These are phyloP conservation scores for Notocelia uddmanniana DNA, from an alignment of 2,888 invertebrate genomes.

Conservation along the genomic window DNA sequence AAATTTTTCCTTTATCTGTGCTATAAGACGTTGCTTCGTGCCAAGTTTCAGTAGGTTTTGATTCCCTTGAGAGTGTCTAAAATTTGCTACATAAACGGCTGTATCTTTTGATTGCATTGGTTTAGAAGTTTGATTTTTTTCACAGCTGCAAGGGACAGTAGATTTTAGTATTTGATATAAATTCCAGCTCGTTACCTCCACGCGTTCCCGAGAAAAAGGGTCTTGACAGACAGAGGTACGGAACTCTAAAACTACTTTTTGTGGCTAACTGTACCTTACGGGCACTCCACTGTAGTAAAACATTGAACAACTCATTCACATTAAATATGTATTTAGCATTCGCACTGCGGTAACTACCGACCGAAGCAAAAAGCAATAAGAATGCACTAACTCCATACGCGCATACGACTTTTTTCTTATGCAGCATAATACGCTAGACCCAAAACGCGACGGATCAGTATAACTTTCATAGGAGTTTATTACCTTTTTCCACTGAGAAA, in stretches of 20 bases:
- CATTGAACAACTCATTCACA: constrained; percentile 4
- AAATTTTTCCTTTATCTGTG: no score
- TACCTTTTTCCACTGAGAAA: neutral
- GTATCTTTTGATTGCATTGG: no score
- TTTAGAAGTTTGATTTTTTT: no score
- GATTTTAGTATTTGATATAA: no score
- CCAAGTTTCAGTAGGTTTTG: no score
- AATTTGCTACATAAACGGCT: no score
- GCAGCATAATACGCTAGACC: neutral
- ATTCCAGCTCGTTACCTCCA: no score
- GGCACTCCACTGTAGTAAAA: neutral
- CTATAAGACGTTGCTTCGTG: no score
- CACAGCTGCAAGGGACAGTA: no score
- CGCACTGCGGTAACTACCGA: constrained; percentile 18
- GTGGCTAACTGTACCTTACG: neutral
- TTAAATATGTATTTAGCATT: constrained; percentile 28
- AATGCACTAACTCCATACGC: neutral
- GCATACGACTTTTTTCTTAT: constrained; percentile 4
- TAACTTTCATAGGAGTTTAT: neutral
- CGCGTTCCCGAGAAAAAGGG: no score
- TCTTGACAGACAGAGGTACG: no score
- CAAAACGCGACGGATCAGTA: neutral
- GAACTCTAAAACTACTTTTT: neutral
- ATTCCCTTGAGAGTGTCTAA: no score
- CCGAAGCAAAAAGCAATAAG: neutral